Evolutionary conservation across 2,888 invertebrate species (phyloP).

Genomic region (Camptogramma bilineatum): DNA sequence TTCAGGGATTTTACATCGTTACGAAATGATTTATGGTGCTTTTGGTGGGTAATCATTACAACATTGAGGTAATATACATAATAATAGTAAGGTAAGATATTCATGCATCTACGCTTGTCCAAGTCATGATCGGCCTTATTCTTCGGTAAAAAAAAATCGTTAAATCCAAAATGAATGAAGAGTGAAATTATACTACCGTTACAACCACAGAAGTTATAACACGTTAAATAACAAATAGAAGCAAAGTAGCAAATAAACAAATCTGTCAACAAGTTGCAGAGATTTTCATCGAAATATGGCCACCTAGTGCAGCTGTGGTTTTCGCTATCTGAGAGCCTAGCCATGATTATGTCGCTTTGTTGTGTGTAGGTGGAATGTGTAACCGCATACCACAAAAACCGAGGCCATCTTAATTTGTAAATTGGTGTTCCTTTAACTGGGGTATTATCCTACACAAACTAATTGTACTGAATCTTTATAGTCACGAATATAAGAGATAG

Average conservation of each 20-base stretch:
- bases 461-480: constrained; percentile 9
- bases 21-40: constrained; percentile 14
- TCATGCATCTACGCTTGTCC: constrained; percentile 28
- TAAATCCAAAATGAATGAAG: no score
- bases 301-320: constrained; percentile 40
- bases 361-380: constrained; percentile 48
- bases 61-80: not conserved
- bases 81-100: not conserved
- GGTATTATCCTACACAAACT: constrained; percentile 21
- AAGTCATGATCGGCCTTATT: constrained; percentile 1
- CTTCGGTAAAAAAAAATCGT: no score
- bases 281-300: constrained; percentile 6
- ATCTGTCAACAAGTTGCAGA: not conserved
- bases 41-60: constrained; percentile 14
- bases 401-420: constrained; percentile 41
- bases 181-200: not conserved
- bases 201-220: no score
- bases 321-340: constrained; percentile 47
- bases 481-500: not conserved
- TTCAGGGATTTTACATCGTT: not conserved
- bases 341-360: constrained; percentile 44
- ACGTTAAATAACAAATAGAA: no score
- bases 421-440: constrained; percentile 25
- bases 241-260: not conserved
- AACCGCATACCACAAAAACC: constrained; percentile 40